These are phyloP conservation scores for Meteorus colon DNA, from an alignment of 2,888 invertebrate genomes.

Conservation along the genomic window DNA sequence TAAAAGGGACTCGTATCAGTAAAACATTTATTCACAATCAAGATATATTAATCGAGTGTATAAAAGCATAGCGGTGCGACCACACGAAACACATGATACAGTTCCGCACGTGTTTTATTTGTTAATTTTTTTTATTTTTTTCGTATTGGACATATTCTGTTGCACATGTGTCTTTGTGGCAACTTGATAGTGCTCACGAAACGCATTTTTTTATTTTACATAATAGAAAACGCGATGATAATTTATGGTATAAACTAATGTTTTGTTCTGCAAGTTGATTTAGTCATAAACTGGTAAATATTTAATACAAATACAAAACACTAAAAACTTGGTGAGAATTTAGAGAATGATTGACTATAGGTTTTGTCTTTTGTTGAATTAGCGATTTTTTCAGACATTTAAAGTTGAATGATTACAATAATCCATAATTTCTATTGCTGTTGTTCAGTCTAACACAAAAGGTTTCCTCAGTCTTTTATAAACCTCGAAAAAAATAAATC, in stretches of 20 bases:
- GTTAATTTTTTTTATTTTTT: constrained; percentile 19
- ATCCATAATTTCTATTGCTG: too few species aligned
- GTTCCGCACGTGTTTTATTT: not conserved
- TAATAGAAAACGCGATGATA: constrained; percentile 55
- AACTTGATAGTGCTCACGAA: constrained; percentile 61
- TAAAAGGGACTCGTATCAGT: not conserved
- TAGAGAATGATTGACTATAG: too few species aligned
- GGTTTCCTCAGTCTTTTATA: too few species aligned
- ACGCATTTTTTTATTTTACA: constrained; percentile 47
- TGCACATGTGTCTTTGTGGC: constrained; percentile 54
- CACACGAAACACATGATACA: not conserved
- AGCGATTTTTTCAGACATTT: too few species aligned
- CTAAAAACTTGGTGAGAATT: too few species aligned
- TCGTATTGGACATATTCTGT: constrained; percentile 17
- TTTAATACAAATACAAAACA: too few species aligned
- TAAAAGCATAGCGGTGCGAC: not conserved
- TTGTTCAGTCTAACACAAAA: too few species aligned
- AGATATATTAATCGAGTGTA: constrained; percentile 39
- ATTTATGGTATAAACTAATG: not conserved
- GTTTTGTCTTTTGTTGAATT: too few species aligned
- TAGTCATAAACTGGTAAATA: too few species aligned
- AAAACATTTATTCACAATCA: constrained; percentile 15
- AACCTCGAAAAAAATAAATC: too few species aligned
- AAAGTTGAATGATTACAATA: too few species aligned
- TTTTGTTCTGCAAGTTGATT: not conserved